These are phyloP conservation scores for Podabrus alpinus DNA, from an alignment of 2,888 invertebrate genomes.

Conservation along the genomic window DNA sequence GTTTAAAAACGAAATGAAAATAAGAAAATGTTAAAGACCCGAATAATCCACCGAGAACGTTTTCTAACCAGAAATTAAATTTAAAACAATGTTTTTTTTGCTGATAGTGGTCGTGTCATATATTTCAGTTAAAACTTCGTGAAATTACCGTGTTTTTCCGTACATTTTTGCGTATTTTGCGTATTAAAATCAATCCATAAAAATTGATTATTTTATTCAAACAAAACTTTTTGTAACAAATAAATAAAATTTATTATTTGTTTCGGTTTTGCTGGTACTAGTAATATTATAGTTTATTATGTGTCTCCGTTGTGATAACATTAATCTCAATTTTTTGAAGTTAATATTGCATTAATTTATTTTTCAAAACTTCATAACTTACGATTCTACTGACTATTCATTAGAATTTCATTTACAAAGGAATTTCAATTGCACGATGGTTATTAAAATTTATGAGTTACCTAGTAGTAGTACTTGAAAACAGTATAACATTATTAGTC, in stretches of 20 bases:
- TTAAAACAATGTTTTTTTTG: too few species aligned
- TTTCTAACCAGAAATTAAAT: too few species aligned
- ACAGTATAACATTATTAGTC: background rate
- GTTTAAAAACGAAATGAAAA: background rate
- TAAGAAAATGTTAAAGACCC: too few species aligned
- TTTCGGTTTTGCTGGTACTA: background rate
- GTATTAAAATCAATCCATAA: too few species aligned
- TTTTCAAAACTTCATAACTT: background rate
- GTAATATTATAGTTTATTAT: background rate
- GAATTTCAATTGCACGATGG: background rate
- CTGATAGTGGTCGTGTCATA: too few species aligned
- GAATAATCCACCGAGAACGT: too few species aligned
- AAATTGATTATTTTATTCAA: background rate
- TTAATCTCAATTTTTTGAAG: background rate
- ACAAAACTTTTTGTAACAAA: background rate
- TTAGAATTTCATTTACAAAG: background rate
- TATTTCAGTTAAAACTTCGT: too few species aligned
- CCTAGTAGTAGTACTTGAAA: background rate
- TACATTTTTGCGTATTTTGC: too few species aligned
- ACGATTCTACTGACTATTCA: background rate
- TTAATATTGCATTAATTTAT: background rate
- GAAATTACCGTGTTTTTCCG: too few species aligned
- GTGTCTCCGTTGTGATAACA: too few species aligned
- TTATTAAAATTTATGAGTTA: background rate
- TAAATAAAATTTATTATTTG: background rate